Percentiles rank a stretch among this genome's conserved stretches.
Conservation (phyloP, 2,113 vertebrate genomes). For the Cottus gobio region DNA sequence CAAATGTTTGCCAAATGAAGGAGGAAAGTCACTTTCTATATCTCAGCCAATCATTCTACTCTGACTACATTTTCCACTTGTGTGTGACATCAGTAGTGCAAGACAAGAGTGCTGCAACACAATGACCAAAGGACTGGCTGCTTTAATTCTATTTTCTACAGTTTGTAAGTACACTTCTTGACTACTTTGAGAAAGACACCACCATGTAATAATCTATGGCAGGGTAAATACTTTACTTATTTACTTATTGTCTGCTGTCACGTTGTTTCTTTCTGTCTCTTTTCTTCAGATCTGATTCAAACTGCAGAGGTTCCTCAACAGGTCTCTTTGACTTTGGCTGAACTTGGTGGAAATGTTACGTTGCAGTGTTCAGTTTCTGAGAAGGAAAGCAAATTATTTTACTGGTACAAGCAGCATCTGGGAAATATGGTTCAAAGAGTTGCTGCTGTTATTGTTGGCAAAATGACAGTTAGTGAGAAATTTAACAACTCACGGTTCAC, state of each 20-base stretch:
- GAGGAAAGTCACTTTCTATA: neutral
- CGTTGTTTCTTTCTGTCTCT: neutral
- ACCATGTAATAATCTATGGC: neutral
- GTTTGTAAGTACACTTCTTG: neutral
- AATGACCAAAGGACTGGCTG: neutral
- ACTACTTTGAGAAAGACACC: neutral
- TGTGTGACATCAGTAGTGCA: neutral
- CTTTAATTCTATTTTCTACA: neutral
- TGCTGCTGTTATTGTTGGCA: fast-evolving
- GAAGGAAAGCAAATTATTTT: neutral
- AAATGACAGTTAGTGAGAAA: no score
- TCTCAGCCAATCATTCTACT: neutral
- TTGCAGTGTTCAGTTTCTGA: slow-evolving; percentile 10
- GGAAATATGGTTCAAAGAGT: slow-evolving; percentile 22
- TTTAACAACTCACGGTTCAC: slow-evolving; percentile 16
- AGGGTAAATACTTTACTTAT: neutral
- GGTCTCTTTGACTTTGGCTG: slow-evolving; percentile 28
- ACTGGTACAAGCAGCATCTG: slow-evolving; percentile 49
- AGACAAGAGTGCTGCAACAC: neutral
- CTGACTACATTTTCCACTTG: neutral
- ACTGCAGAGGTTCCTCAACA: neutral
- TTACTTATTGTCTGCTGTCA: neutral
- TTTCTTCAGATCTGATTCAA: slow-evolving; percentile 41
- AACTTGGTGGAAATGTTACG: slow-evolving; percentile 37
- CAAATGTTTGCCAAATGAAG: neutral